phyloP scores from a whole-genome alignment of 2,888 invertebrate species.

The Cephalotes varians region DNA sequence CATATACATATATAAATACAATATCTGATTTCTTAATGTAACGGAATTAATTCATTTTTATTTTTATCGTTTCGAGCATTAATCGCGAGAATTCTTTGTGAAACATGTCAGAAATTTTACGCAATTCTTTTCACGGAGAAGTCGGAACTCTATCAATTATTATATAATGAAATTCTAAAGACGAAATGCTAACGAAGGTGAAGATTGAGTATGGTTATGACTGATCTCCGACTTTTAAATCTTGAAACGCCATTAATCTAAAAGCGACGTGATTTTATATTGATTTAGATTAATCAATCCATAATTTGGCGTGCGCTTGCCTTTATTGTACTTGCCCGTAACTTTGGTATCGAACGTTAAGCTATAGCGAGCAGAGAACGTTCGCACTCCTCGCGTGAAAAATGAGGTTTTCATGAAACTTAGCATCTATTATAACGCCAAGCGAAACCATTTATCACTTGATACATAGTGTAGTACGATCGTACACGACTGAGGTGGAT shows the following conservation, averaged over 20 bases:
- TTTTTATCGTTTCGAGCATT: not conserved
- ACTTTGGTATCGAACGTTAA: constrained; percentile 20
- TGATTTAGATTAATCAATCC: constrained; percentile 24
- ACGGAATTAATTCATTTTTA: not conserved
- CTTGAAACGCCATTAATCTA: not conserved
- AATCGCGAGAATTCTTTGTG: not conserved
- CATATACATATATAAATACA: not conserved
- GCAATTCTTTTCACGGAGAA: not conserved
- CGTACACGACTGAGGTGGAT: constrained; percentile 41
- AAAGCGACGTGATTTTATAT: constrained; percentile 1
- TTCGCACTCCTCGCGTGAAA: constrained; percentile 21
- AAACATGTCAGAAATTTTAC: not conserved
- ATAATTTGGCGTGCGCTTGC: constrained; percentile 1
- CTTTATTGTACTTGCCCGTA: not conserved
- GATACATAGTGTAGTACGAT: constrained; percentile 23
- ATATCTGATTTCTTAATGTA: not conserved
- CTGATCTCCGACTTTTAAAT: not conserved
- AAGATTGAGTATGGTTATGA: not conserved
- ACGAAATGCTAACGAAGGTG: not conserved
- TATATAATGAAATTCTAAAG: constrained; percentile 3
- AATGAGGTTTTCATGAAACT: constrained; percentile 48
- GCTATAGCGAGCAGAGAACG: not conserved
- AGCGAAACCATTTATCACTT: constrained; percentile 43
- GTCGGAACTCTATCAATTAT: not conserved
- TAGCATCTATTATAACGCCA: constrained; percentile 45